Base-by-base conservation (phyloP, 2,113 vertebrate species). In the Ailurus styani region DNA sequence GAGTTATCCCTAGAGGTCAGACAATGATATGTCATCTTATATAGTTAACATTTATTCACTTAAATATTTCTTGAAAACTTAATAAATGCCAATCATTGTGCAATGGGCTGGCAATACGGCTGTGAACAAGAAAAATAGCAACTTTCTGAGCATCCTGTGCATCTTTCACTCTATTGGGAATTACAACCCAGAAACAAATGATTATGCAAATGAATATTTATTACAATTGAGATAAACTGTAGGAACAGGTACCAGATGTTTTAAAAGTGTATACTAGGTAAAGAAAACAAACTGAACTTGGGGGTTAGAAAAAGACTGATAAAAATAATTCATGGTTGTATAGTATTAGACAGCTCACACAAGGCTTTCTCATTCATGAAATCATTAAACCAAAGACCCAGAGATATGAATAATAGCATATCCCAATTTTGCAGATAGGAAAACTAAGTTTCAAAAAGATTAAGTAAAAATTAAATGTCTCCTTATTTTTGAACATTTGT, bases 241-340 rank as follows among this genome's bases (percentile, higher is more conserved):
- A 90, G n/a, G 31, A 90, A 96, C 8, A n/a, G 96, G 52, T 79
- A 88, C 25, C 78, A 97, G 82, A 75, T 95, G 64, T 85, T 95
- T 78, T 82, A 79, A 90, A 47, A 79, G 40, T 96, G 4, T 54
- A 40, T 66, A 78, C 73, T 25, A 75, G n/a, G 45, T 45, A 7
- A 54, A 81, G 73, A 70, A 93, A 73, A 64, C 3, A 90, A 91
- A 79, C 27, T 57, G 82, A 93, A 83, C 1, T 40, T 52, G 6
- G 1, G 4, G 25, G 8, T 88, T 79, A 93, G 42, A 23, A 52
- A 52, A 96, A 93, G 37, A 84, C 29, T 66, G 14, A 87, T 85
- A 57, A 84, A 77, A 42, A 85, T 81, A 60, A 93, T 73, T 72
- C 54, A 79, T 68, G 13, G 2, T 31, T 72, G 6, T 37, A 13